Base-by-base conservation (phyloP, 2,888 invertebrate species). In the Apamea anceps region DNA sequence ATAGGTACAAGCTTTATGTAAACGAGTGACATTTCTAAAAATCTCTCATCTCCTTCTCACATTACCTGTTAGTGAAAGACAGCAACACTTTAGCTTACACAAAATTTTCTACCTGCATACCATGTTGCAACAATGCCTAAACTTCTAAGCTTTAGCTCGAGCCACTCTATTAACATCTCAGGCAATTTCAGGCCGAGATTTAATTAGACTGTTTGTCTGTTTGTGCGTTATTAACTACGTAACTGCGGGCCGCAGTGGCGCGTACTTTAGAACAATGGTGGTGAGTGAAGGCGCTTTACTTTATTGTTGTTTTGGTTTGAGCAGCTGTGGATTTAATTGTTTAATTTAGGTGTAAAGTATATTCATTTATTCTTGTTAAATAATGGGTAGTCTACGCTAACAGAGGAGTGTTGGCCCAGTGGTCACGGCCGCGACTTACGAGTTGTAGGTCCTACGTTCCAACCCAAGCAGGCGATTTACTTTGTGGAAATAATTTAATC, bases 141-240 rank as follows among this genome's bases (percentile, higher is more conserved):
- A 51, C 63, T n/a, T 67, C 45, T 51, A 67, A 67, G 15, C 51
- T 28, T 37, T 10, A 42, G 42, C 28, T 54, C n/a, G n/a, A 65
- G 48, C 42, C 32, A 28, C 21, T 60, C 5, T 66, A 42, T 75
- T 67, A 62, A 78, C 28, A 63, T 71, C 77, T 72, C 65, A 66
- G n/a, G 32, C 73, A 57, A 80, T 78, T 84, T 75, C 65, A 76
- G 57, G n/a, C 32, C 54, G 21, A 67, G 81, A 85, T 77, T 77
- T 85, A 85, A 85, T 85, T 75, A 81, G 45, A 57, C 67, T 62
- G 74, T 73, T 79, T 79, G 84, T 84, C 71, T 77, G 75, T 77
- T 81, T 72, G 82, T 75, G 57, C 48, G 51, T 66, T 85, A 81
- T 72, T 85, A 78, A 78, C 74, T 70, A 66, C 72, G 4, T 48